Conservation (phyloP, 1,140 invertebrate genomes). For the Cyphomyrmex costatus region DNA sequence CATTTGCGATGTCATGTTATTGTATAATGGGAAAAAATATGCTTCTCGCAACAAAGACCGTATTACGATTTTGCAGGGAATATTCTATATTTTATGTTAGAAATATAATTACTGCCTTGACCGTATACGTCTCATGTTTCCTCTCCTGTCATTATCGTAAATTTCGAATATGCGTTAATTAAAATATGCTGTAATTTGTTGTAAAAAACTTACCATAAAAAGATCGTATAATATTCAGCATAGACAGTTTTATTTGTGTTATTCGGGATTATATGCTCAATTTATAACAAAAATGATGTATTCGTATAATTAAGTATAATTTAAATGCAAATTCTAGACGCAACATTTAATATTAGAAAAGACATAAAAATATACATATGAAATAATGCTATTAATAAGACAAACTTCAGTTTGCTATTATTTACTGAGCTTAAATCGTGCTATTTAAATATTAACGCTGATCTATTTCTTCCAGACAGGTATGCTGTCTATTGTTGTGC, state of each 20-base stretch:
- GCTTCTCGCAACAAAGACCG: too few relatives aligned
- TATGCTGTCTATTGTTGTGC: conserved; percentile 93
- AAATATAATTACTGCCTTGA: conserved; percentile 27
- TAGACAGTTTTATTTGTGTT: neutral
- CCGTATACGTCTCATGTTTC: neutral
- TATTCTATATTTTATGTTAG: conserved; percentile 18
- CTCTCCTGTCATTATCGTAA: conserved; percentile 7
- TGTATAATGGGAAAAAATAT: conserved; percentile 56
- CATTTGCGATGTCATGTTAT: conserved; percentile 27
- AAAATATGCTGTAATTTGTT: neutral
- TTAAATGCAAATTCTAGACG: neutral
- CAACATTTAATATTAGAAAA: neutral
- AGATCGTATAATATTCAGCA: neutral
- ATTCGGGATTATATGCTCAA: neutral
- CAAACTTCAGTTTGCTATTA: neutral
- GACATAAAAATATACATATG: too few relatives aligned
- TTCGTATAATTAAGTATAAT: neutral
- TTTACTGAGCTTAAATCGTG: neutral
- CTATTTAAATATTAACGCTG: conserved; percentile 10
- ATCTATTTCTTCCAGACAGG: conserved; percentile 89
- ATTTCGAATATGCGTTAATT: conserved; percentile 36
- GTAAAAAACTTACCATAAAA: neutral
- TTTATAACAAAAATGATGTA: neutral
- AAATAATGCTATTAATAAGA: conserved; percentile 1
- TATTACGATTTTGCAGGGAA: conserved; percentile 22